phyloP scores from a whole-genome alignment of 1,140 invertebrate species.

The Drosophila lini region DNA sequence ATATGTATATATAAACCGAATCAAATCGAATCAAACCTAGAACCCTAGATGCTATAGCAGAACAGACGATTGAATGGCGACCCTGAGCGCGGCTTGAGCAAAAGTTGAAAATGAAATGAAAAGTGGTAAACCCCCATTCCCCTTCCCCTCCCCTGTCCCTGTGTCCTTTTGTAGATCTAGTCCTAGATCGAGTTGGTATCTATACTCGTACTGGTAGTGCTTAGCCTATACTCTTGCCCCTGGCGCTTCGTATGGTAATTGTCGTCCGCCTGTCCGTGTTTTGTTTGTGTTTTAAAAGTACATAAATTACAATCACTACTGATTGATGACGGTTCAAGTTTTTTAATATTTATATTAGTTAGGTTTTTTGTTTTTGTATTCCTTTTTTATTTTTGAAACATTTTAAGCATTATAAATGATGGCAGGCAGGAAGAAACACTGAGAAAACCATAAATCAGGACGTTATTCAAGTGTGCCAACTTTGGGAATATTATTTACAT shows the following conservation, averaged over 20 bases:
- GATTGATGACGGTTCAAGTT: constrained; percentile 20
- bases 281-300: constrained; percentile 1
- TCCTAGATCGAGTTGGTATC: constrained; percentile 41
- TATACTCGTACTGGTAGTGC: constrained; percentile 28
- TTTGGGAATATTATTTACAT: background rate
- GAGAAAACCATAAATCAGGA: constrained; percentile 11
- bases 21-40: constrained; percentile 27
- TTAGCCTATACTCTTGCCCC: constrained; percentile 18
- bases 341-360: background rate
- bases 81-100: constrained; percentile 54
- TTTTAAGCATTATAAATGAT: constrained; percentile 43
- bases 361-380: background rate
- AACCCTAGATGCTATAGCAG: constrained; percentile 44
- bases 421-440: background rate
- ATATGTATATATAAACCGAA: constrained; percentile 24
- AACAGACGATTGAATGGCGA: constrained; percentile 55
- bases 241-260: background rate
- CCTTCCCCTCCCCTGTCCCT: background rate
- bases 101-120: constrained; percentile 21
- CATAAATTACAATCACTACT: constrained; percentile 25
- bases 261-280: constrained; percentile 11
- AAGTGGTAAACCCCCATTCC: constrained; percentile 37
- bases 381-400: background rate
- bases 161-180: constrained; percentile 29
- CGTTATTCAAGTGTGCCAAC: background rate